Base-by-base conservation (phyloP, 1,140 invertebrate species). In the Drosophila suzukii region DNA sequence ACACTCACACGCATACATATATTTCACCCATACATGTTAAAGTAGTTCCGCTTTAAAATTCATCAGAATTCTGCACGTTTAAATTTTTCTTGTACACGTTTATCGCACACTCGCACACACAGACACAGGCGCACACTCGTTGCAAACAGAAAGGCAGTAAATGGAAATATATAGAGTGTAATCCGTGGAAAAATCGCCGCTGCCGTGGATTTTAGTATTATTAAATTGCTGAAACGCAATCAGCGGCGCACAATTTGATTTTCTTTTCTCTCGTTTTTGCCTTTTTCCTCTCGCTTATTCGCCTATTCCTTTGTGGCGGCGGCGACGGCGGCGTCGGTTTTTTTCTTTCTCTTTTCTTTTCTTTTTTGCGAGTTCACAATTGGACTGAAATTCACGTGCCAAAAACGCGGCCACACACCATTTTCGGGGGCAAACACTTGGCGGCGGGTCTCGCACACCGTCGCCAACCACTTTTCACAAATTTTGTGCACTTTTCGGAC, bases 1-100 rank as follows among this genome's bases (percentile, higher is more conserved):
- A 61, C 43, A 44, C 46, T 57, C 43, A 41, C 55, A 41, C 27
- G 44, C 36, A 47, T 12, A 51, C 50, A 63, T 49, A 17, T n/a
- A 36, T n/a, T 7, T 32, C 47, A 43, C 39, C 30, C 32, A 65
- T 66, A 47, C 63, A 65, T 17, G 32, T 24, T 51, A 60, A 70
- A 76, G 66, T 76, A 80, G 74, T 75, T 83, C 72, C 76, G 72
- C 81, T 84, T 84, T 84, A 80, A 84, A 85, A 76, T 73, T 85
- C 66, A 85, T 75, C 58, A 61, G 79, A 85, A 86, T 81, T 85
- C 78, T 75, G 81, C 81, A 84, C 81, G 81, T 84, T 85, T 81
- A 77, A 85, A 81, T 84, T 84, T 78, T 84, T 84, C 72, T 75
- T 84, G 81, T 83, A 84, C 81, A 84, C 81, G 81, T 84, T 84